A percentile compares a stretch with the other conserved stretches of the same genome.
These are phyloP conservation scores for Chloropsis cyanopogon DNA, from an alignment of 2,113 vertebrate genomes.

Conservation along the genomic window DNA sequence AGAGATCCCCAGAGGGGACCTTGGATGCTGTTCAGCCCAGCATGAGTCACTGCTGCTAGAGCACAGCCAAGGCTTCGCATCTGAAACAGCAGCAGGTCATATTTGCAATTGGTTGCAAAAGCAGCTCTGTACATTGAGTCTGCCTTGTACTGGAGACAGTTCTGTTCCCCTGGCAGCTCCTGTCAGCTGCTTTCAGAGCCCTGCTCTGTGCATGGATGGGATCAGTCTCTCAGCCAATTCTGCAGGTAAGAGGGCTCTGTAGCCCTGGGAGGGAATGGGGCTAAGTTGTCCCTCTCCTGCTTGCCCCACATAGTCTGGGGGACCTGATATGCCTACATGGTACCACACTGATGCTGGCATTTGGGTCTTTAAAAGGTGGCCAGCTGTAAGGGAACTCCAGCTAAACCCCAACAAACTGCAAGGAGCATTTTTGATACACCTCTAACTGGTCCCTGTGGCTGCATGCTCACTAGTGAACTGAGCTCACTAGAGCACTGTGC, in stretches of 20 bases:
- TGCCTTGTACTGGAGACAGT: background rate
- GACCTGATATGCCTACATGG: too few relatives aligned
- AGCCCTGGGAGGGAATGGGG: background rate
- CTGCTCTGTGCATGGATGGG: accelerated
- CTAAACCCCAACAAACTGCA: background rate
- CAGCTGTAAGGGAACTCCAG: background rate
- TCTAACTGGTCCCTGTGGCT: background rate
- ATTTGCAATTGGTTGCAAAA: background rate
- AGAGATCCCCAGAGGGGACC: background rate
- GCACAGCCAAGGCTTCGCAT: background rate
- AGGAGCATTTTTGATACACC: background rate
- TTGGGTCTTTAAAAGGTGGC: background rate
- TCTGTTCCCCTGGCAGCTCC: background rate
- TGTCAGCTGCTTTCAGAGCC: background rate
- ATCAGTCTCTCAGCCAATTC: background rate
- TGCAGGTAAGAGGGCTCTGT: background rate
- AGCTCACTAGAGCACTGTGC: background rate
- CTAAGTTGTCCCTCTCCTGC: background rate
- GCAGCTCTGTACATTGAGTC: background rate
- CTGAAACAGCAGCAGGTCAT: background rate
- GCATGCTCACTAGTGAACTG: background rate
- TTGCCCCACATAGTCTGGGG: background rate
- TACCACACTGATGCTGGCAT: background rate
- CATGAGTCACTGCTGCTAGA: background rate
- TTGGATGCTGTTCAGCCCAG: background rate